phyloP scores from a whole-genome alignment of 2,113 vertebrate genomes.

The Trochalopteron elliotii region DNA sequence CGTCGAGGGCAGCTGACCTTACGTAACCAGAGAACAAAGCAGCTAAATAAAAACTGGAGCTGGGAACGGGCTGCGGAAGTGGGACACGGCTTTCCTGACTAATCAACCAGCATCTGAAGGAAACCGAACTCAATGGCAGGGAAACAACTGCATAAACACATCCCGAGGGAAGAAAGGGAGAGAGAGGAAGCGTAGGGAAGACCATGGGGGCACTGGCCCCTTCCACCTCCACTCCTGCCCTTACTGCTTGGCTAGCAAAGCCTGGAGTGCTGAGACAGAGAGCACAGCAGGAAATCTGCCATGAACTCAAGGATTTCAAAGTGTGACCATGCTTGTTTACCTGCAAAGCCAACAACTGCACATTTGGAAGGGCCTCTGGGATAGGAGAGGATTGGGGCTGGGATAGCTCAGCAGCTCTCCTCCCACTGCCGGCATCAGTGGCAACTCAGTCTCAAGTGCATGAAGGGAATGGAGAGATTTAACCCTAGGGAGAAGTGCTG shows the following conservation, averaged over 20 bases:
- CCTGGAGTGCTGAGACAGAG: fast-evolving
- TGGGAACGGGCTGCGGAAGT: conserved; percentile 43
- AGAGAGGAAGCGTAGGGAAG: not conserved
- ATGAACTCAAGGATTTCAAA: not conserved
- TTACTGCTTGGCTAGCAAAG: not conserved
- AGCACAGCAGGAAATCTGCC: not conserved
- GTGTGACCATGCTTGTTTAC: not conserved
- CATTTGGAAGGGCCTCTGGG: not conserved
- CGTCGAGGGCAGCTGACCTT: conserved; percentile 33
- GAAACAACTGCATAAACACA: conserved; percentile 62
- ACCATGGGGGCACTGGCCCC: not conserved
- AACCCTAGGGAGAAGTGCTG: not conserved
- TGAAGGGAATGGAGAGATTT: not conserved
- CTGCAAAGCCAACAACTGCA: not conserved
- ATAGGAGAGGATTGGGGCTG: not conserved
- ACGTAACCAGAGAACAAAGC: conserved; percentile 31
- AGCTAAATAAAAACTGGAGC: conserved; percentile 41
- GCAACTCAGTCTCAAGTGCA: not conserved
- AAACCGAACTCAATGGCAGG: conserved; percentile 38
- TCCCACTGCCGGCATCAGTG: not conserved
- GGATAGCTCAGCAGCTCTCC: not conserved
- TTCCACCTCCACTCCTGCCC: not conserved
- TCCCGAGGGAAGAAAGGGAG: conserved; percentile 34
- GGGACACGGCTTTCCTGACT: conserved; percentile 39
- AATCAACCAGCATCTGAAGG: conserved; percentile 44